Conservation (phyloP, 2,888 invertebrate species). For the Sarcophaga caerulescens region DNA sequence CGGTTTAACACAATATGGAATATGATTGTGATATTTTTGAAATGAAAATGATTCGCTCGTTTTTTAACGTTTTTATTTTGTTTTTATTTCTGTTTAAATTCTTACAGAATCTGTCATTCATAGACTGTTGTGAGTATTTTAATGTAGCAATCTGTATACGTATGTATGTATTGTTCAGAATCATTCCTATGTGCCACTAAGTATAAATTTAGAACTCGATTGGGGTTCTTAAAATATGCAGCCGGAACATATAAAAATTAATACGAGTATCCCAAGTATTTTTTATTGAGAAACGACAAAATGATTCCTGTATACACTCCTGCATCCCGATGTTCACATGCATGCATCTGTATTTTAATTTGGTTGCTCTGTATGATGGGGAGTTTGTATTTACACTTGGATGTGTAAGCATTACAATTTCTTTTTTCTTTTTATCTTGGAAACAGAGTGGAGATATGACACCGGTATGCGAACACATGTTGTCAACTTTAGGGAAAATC, state of each 20-base stretch:
- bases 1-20: too few species aligned
- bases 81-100: too few species aligned
- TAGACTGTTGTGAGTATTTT: too few species aligned
- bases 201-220: constrained; percentile 43
- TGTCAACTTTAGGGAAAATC: not conserved
- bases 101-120: too few species aligned
- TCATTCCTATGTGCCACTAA: not conserved
- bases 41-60: too few species aligned
- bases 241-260: not conserved
- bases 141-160: too few species aligned
- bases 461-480: constrained; percentile 54
- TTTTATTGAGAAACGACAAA: constrained; percentile 1
- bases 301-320: constrained; percentile 5
- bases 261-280: not conserved
- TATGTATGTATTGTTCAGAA: not conserved
- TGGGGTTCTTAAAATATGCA: constrained; percentile 45
- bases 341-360: not conserved
- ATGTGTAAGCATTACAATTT: not conserved
- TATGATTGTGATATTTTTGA: too few species aligned
- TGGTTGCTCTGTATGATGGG: too few species aligned
- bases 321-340: not conserved
- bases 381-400: not conserved
- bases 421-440: not conserved
- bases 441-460: constrained; percentile 19
- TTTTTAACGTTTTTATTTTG: too few species aligned